Percentiles rank a stretch among this genome's conserved stretches.
These are phyloP conservation scores for Aphrophora alni DNA, from an alignment of 2,888 invertebrate species.

Conservation along the genomic window DNA sequence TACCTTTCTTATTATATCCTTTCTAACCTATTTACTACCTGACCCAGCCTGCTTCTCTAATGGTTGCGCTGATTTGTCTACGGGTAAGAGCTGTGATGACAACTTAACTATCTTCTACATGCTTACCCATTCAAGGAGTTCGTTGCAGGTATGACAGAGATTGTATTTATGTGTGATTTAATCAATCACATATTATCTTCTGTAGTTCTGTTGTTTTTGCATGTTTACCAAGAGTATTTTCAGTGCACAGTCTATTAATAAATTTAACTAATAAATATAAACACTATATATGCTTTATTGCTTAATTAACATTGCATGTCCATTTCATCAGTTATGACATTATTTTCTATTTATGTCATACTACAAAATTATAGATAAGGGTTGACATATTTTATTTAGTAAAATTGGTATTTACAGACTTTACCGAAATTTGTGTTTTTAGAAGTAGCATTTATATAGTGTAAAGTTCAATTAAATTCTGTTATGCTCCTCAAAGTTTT, in stretches of 20 bases:
- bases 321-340: not conserved
- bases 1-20: not conserved
- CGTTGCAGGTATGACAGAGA: conserved; percentile 30
- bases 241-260: not conserved
- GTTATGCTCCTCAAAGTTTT: no score
- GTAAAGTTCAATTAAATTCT: no score
- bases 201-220: not conserved
- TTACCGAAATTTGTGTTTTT: no score
- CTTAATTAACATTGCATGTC: not conserved
- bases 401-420: no score
- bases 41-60: conserved; percentile 30
- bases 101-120: conserved; percentile 11
- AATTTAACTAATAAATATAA: not conserved
- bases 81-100: conserved; percentile 9
- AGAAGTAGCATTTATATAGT: no score
- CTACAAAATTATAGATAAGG: no score
- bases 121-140: conserved; percentile 23
- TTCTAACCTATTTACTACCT: not conserved
- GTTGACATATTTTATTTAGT: no score
- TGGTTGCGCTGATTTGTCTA: conserved; percentile 24
- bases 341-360: not conserved
- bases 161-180: conserved; percentile 18
- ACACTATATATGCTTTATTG: not conserved
- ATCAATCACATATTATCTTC: not conserved
- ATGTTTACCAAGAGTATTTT: not conserved